Evolutionary conservation across 1,140 invertebrate species (phyloP), one percentile per base, ranked within the genome.

Genomic region (Conus ventricosus): DNA sequence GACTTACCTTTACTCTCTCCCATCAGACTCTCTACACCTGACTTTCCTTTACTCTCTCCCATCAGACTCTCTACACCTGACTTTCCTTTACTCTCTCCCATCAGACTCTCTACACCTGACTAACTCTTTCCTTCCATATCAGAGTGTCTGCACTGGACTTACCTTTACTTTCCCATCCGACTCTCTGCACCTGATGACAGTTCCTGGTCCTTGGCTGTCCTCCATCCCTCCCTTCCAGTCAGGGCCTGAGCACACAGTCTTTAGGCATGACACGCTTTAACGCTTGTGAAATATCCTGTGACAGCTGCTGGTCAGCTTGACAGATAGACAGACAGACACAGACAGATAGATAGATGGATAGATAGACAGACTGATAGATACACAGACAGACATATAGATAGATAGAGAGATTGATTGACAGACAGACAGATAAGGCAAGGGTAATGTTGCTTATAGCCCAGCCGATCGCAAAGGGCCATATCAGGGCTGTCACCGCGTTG

Each of bases 131-230:
- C 39, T 39, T 39, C 39, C 39, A 39, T 39, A 3, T 39, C 39
- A 39, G 39, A 39, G 39, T 39, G 0, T 39, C 39, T 3, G 39
- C 39, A 3, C 39, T 39, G 39, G 27, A 27, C 5, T 51, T 27
- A 87, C 85, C 85, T 87, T 87, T 3, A 75, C 71, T 76, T 80
- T 78, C 20, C 75, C 85, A 57, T 87, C 85, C 10, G 84, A 75
- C 67, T 87, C 75, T n/a, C 25, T 53, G 39, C 39, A 55, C 17
- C 85, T 67, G 53, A 87, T 78, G 25, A 87, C 85, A 27, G 75
- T 87, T 15, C 85, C 85, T 13, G 25, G 71, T 17, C 85, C 85
- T 7, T 54, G 10, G 1, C 85, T 54, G 75, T 87, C 85, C 71
- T 87, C 25, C 17, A 57, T 85, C 13, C 39, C 76, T 25, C 76